Base-by-base conservation (phyloP, 53 echinoderm and acorn worm genomes). In the Temnopleurus reevesii region DNA sequence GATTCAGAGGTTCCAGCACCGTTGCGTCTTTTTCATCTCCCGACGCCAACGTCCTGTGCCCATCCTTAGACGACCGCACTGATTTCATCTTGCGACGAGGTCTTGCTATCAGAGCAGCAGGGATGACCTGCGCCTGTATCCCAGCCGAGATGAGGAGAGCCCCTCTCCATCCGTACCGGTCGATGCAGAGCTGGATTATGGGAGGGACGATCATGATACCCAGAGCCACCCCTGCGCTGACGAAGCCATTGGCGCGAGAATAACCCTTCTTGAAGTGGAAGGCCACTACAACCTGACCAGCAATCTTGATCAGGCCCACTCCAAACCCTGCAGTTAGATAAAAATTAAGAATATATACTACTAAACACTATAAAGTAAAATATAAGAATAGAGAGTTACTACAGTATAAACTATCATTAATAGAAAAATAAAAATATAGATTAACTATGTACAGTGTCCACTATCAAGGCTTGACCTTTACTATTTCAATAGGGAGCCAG, bases 231-330 rank as follows among this genome's bases (percentile, higher is more conserved):
- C 88, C 88, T 12, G 88, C 88, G 24, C 88, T 87, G 10, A 55
- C 76, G 2, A 87, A 45, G 28, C 88, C 71, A 49, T 87, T 87
- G 66, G 88, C 88, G 31, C 88, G 53, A 45, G 71, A 47, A 65
- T 87, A 66, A 19, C 88, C 71, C 88, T 66, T 87, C 38, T 87
- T 87, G 88, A 66, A 87, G 88, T 87, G 49, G 66, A 28, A 34
- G 49, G 88, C 88, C 34, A 87, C 71, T 17, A 87, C 36, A 4
- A 87, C 88, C 34, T 65, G 65, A 18, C 28, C 53, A 3, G 88
- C 46, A 49, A 51, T 71, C 45, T 87, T 45, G 51, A 87, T 46
- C 12, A 87, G 53, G 28, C 66, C 88, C 7, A 66, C 49, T n/a
- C 66, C 65, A 51, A 66, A 26, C 28, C 88, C 88, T 87, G 64